Conservation (phyloP, 2,113 vertebrate species). For the Sorex fumeus region DNA sequence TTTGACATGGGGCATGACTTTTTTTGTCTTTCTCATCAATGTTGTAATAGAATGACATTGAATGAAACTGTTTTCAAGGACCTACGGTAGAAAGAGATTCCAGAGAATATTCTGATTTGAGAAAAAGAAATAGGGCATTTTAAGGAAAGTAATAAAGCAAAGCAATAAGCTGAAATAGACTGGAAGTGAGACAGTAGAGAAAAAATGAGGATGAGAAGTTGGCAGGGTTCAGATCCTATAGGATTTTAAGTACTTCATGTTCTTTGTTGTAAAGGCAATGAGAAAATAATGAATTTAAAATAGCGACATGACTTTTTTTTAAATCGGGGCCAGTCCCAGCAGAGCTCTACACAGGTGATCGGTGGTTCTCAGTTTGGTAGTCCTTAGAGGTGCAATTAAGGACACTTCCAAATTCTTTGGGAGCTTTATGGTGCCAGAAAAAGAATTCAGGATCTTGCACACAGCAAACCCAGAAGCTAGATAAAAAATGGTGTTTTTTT, state of each 20-base stretch:
- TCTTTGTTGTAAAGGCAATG: not conserved
- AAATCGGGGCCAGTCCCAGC: too few species aligned
- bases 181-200: not conserved
- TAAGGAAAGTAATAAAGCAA: not conserved
- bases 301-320: not conserved
- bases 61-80: not conserved
- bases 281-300: not conserved
- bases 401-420: too few species aligned
- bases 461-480: not conserved
- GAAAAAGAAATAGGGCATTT: not conserved
- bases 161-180: not conserved
- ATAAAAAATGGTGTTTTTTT: not conserved
- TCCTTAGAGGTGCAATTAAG: too few species aligned
- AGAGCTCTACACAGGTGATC: too few species aligned
- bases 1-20: not conserved
- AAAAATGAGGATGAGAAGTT: not conserved
- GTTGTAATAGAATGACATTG: not conserved
- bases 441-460: too few species aligned
- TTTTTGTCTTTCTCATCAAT: not conserved
- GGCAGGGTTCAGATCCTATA: not conserved
- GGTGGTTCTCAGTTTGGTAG: too few species aligned
- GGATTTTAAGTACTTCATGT: not conserved
- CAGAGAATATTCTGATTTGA: not conserved
- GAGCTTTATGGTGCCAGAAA: too few species aligned
- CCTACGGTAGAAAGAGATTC: not conserved